Evolutionary conservation across 2,888 invertebrate species (phyloP).

Genomic region (Epistrophe eligans): DNA sequence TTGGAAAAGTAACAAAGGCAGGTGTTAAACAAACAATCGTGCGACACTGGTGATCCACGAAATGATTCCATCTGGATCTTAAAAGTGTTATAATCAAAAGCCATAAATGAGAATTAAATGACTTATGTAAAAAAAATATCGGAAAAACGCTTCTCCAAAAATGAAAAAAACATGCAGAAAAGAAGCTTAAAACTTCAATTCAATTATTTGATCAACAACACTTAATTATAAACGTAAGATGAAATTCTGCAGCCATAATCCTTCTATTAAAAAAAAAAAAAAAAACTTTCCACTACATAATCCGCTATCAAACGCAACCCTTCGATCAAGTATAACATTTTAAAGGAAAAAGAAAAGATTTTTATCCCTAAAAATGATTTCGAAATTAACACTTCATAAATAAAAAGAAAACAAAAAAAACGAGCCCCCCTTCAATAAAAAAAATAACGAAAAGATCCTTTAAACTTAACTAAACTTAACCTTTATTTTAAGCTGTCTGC

Average conservation of each 20-base stretch:
- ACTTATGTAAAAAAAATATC: no score
- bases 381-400: slow-evolving; percentile 58
- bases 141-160: no score
- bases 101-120: no score
- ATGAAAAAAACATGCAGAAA: no score
- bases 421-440: slow-evolving; percentile 9
- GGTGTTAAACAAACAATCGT: no score
- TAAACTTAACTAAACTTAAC: slow-evolving; percentile 47
- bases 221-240: no score
- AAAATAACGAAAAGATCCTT: not conserved
- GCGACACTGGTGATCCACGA: no score
- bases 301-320: not conserved
- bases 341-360: not conserved
- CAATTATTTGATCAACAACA: no score
- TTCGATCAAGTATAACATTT: not conserved
- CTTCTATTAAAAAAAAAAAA: not conserved
- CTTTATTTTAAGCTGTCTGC: slow-evolving; percentile 28
- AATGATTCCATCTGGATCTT: no score
- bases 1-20: no score
- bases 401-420: slow-evolving; percentile 23
- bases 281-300: not conserved
- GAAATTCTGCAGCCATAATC: not conserved
- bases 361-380: slow-evolving; percentile 14
- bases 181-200: no score
- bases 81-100: no score